phyloP scores from a whole-genome alignment of 2,797 vertebrate genomes.

The Falco peregrinus region DNA sequence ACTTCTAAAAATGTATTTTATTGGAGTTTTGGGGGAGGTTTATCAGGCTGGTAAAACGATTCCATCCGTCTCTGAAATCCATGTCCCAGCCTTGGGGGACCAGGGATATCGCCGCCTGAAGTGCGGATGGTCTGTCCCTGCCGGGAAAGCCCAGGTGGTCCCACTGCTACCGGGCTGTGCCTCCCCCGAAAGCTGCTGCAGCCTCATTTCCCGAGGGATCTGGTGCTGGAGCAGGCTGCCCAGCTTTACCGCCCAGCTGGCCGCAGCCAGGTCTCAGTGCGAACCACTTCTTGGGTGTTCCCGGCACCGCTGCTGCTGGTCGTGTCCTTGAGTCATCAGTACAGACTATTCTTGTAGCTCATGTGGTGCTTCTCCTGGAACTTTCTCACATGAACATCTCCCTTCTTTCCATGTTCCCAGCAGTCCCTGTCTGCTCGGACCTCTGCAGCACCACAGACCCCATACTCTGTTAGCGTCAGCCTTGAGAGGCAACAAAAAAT shows the following conservation, averaged over 20 bases:
- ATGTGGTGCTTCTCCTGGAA: not conserved
- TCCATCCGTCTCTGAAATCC: not conserved
- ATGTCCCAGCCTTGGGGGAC: not conserved
- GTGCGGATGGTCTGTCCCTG: rapidly evolving
- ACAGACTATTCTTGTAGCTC: rapidly evolving
- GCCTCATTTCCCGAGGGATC: not conserved
- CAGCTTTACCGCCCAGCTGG: rapidly evolving
- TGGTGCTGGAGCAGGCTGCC: rapidly evolving
- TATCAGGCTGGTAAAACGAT: not conserved
- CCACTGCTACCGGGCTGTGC: rapidly evolving
- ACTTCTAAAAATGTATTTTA: not conserved
- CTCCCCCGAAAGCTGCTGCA: rapidly evolving
- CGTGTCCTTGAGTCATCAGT: rapidly evolving
- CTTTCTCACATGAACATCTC: not conserved
- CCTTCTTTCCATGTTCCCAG: not conserved
- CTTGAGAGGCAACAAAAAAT: not conserved
- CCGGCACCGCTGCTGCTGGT: rapidly evolving
- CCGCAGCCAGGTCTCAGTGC: not conserved
- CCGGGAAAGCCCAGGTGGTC: not conserved
- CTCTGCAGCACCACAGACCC: not conserved
- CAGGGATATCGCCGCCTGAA: not conserved
- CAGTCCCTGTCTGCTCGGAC: rapidly evolving
- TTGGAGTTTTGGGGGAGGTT: not conserved
- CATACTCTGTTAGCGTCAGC: not conserved
- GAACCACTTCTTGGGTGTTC: not conserved